A percentile compares a stretch with the other conserved stretches of the same genome.
Evolutionary conservation across 1,140 invertebrate species (phyloP).

Genomic region (Orchesella cincta): DNA sequence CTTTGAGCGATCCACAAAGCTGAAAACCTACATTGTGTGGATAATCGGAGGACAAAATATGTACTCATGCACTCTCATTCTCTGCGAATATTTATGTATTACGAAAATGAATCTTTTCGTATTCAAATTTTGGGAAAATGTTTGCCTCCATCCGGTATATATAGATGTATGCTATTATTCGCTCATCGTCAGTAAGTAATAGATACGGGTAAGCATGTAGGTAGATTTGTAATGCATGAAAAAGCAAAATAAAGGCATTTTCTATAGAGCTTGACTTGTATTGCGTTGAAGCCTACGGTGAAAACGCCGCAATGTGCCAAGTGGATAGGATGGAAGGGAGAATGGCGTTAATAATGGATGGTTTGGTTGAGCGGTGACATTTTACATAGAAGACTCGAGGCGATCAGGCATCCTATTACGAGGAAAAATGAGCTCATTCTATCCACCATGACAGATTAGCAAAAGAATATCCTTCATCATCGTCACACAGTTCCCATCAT

Average conservation of each 20-base stretch:
- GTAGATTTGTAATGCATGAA: not conserved
- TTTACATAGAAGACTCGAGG: conserved; percentile 25
- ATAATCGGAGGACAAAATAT: no score
- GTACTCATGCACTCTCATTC: no score
- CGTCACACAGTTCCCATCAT: not conserved
- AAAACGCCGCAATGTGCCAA: not conserved
- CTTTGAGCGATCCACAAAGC: no score
- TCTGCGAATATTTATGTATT: no score
- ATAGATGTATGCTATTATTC: no score
- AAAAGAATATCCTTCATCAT: conserved; percentile 24
- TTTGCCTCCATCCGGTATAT: no score
- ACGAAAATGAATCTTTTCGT: no score
- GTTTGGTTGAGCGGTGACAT: conserved; percentile 23
- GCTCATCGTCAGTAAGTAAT: no score
- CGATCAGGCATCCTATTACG: conserved; percentile 26
- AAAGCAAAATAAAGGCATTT: not conserved
- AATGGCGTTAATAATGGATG: conserved; percentile 27
- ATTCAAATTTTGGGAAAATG: no score
- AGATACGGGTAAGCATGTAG: no score
- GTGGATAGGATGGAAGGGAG: not conserved
- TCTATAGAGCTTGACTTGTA: not conserved
- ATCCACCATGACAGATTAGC: conserved; percentile 23
- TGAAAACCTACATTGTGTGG: no score
- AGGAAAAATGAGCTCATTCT: conserved; percentile 25
- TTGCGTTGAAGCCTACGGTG: conserved; percentile 5